Evolutionary conservation across 2,797 vertebrate species (phyloP).

Genomic region (Streptopelia turtur): DNA sequence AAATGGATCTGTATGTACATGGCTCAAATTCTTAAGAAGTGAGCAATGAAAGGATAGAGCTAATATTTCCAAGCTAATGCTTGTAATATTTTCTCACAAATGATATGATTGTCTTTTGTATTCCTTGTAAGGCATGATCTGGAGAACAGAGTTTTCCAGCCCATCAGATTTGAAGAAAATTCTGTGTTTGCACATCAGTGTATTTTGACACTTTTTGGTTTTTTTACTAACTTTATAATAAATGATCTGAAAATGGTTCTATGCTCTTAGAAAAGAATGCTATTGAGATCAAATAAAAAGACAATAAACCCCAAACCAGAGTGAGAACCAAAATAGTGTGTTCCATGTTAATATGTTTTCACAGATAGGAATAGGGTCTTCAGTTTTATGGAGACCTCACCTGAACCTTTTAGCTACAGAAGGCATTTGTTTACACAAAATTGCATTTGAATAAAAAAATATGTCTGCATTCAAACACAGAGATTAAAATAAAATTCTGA

Average conservation of each 20-base stretch:
- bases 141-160: not conserved
- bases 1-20: not conserved
- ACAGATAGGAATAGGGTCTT: not conserved
- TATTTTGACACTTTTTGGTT: not conserved
- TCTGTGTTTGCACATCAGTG: not conserved
- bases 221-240: not conserved
- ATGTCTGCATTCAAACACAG: not conserved
- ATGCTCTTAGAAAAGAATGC: fast-evolving
- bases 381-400: not conserved
- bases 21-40: not conserved
- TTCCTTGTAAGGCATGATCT: not conserved
- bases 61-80: not conserved
- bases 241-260: not conserved
- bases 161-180: not conserved
- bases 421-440: not conserved
- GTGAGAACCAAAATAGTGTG: not conserved
- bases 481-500: not conserved
- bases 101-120: not conserved
- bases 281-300: not conserved
- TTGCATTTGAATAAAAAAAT: not conserved
- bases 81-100: not conserved
- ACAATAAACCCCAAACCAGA: not conserved
- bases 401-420: not conserved
- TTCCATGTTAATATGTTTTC: not conserved
- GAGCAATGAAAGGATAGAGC: not conserved